Base-by-base conservation (phyloP, 2,113 vertebrate genomes). In the Formicarius rufipectus region DNA sequence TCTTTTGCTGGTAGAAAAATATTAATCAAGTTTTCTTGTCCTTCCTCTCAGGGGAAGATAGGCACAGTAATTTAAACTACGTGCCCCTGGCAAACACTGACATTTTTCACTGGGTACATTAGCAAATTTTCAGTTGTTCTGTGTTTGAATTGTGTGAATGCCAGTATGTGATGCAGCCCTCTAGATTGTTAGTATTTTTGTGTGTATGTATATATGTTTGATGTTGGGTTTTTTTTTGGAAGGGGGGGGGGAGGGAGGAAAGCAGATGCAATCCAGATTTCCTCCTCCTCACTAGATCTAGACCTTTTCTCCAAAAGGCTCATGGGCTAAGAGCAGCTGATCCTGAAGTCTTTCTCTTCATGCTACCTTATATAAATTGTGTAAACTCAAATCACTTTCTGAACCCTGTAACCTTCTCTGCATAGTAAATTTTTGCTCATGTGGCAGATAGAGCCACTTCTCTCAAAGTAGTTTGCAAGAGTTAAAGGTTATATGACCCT, bases 1-100 rank as follows among this genome's bases (percentile, higher is more conserved):
- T 44, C 63, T 80, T 0, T 80, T 93, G 86, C 33, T 84, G 64
- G 30, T 60, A 56, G 68, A 64, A 94, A 93, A 90, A 68, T 67
- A 67, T 16, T 89, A 89, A 71, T 19, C 22, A 49, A 72, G 17
- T 25, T 77, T 82, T 58, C 47, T 68, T 64, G 10, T 17, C 31
- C 59, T 80, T 84, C 58, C 6, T 55, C 25, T 90, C 14, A 56
- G 47, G 45, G 69, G 25, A 85, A 19, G 28, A 42, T 6, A 66
- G 59, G 49, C 45, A 49, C 30, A 83, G 6, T 64, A 28, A 68
- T 80, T 93, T 83, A 30, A 88, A 60, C 71, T 87, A 25, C 40
- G n/a, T 90, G 58, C 45, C 45, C 52, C 53, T 66, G 59, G 40
- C 67, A 81, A 63, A 53, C 20, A 13, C 3, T 78, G 62, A 33